Evolutionary conservation across 2,888 invertebrate species (phyloP), one percentile per base, ranked within the genome.

Genomic region (Mythimna impura): DNA sequence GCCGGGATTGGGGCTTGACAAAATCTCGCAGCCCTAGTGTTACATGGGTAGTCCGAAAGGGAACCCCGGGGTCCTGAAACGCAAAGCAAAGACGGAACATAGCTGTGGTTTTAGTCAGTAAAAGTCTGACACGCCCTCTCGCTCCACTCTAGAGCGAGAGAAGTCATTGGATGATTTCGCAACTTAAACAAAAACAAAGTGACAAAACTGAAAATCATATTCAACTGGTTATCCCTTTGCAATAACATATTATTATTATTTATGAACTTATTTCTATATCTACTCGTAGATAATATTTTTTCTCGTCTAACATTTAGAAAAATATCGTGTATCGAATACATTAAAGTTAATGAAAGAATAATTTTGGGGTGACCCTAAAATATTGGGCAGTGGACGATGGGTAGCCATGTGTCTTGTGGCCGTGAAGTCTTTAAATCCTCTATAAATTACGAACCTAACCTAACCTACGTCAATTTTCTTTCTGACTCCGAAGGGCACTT

Each of bases 401-500:
- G 55, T 34, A 67, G 43, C 73, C 67, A 80, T 69, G 61, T 58
- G 55, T 72, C 62, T 71, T 71, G 74, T 69, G 79, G 61, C 71
- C 66, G 75, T 81, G 73, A 72, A 85, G 82, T 84, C 85, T 77
- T 80, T 89, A 88, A 88, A 86, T 83, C 89, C 86, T 69, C 87
- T 83, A 92, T 92, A 92, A 92, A 92, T 92, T 88, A 89, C 82
- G 72, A 66, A 80, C 67, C 66, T 36, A 70, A 50, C 87, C 69
- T 74, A 76, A 79, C 82, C 86, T 82, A 73, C 36, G 80, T 85
- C 85, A 80, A 80, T 75, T 73, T 81, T 79, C 68, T 73, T 83
- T 66, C 52, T 77, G 81, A 81, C 64, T 73, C 60, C 57, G 76
- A 64, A 25, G 36, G 63, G 17, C n/a, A 25, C 30, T 52, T 36